Conservation (phyloP, 30 jellyfish, hydroid and myxozoan genomes). For the Aurelia coerulea region DNA sequence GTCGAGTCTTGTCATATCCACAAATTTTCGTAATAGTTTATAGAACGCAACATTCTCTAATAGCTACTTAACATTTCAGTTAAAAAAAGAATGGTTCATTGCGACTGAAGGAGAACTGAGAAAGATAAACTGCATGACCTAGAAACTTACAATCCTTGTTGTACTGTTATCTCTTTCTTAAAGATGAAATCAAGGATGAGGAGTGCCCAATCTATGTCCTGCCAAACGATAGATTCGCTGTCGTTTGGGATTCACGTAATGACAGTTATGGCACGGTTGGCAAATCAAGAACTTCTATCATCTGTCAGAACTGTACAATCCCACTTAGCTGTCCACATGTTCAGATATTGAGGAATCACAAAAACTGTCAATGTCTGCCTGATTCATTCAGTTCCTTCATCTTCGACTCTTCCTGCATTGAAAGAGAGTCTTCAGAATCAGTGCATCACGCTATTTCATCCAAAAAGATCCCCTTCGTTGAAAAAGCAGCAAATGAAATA, state of each 20-base stretch:
- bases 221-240: background rate
- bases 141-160: background rate
- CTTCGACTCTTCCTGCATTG: background rate
- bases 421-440: background rate
- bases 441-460: background rate
- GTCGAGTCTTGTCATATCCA: no score
- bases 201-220: conserved; percentile 3
- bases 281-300: background rate
- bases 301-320: background rate
- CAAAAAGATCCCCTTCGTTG: background rate
- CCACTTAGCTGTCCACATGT: conserved; percentile 7
- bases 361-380: background rate
- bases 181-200: conserved; percentile 7
- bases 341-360: conserved; percentile 1
- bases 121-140: no score
- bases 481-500: background rate
- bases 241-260: background rate
- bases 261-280: conserved; percentile 14
- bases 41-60: no score
- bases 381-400: conserved; percentile 3
- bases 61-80: no score
- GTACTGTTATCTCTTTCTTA: background rate
- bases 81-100: no score
- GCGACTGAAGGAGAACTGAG: no score
- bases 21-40: no score